A percentile compares a stretch with the other conserved stretches of the same genome.
These are phyloP conservation scores for Pterophyllum scalare DNA, from an alignment of 2,113 vertebrate species.

Conservation along the genomic window DNA sequence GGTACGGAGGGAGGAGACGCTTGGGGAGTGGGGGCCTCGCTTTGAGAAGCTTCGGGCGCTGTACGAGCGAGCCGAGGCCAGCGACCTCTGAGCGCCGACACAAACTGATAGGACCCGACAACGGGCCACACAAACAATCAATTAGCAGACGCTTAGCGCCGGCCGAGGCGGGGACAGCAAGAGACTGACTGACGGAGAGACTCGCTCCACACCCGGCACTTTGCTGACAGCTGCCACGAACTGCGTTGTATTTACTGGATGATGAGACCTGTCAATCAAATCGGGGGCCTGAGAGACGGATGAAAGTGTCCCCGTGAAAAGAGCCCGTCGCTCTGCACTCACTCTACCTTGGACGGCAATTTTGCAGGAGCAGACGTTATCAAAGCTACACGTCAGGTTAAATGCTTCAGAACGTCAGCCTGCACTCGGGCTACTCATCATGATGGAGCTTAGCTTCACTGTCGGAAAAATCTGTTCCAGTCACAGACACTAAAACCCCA, in stretches of 20 bases:
- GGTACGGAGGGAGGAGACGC: slow-evolving; percentile 69
- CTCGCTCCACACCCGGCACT: slow-evolving; percentile 11
- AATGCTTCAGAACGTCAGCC: slow-evolving; percentile 26
- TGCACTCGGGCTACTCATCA: slow-evolving; percentile 45
- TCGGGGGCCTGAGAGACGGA: slow-evolving; percentile 47
- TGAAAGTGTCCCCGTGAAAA: slow-evolving; percentile 30
- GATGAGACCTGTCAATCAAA: slow-evolving; percentile 61
- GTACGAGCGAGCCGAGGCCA: slow-evolving; percentile 81
- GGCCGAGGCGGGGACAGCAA: background rate
- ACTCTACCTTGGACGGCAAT: slow-evolving; percentile 42
- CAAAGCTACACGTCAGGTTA: slow-evolving; percentile 53
- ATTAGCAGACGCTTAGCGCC: slow-evolving; percentile 13
- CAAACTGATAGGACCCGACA: slow-evolving; percentile 17
- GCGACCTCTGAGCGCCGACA: slow-evolving; percentile 73
- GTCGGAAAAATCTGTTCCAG: slow-evolving; percentile 45
- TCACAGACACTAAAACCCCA: slow-evolving; percentile 33
- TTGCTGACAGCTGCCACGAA: slow-evolving; percentile 7
- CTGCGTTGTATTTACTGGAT: slow-evolving; percentile 50
- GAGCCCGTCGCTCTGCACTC: slow-evolving; percentile 11
- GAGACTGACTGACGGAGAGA: slow-evolving; percentile 21
- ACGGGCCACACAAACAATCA: slow-evolving; percentile 15
- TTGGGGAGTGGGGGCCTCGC: slow-evolving; percentile 87
- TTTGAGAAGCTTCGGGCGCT: slow-evolving; percentile 86
- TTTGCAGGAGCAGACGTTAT: slow-evolving; percentile 47
- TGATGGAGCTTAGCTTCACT: slow-evolving; percentile 61